Percentiles rank a stretch among this genome's conserved stretches.
Evolutionary conservation across 2,797 vertebrate genomes (phyloP).

Genomic region (Linurgus olivaceus): DNA sequence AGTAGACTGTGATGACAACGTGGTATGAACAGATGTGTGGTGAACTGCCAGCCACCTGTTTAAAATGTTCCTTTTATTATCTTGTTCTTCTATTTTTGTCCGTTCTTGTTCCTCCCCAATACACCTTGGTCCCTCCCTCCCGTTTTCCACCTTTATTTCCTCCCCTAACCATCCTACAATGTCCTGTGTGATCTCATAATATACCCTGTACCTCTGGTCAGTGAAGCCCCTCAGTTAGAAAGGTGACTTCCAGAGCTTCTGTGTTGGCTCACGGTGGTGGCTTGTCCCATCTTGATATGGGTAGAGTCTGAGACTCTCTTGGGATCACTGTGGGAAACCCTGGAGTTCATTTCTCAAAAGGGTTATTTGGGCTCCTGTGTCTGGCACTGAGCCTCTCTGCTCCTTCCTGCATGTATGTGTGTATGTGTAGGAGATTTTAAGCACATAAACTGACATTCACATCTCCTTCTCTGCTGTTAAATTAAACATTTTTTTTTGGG

Average conservation of each 20-base stretch:
- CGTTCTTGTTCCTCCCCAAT: not conserved
- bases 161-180: not conserved
- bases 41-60: not conserved
- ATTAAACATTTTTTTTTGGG: not conserved
- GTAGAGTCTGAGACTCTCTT: not conserved
- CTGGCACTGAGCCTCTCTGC: not conserved
- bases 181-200: not conserved
- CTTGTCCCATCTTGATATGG: not conserved
- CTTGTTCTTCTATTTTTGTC: not conserved
- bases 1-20: not conserved
- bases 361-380: not conserved
- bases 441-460: not conserved
- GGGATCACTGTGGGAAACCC: not conserved
- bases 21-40: accelerated
- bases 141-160: not conserved
- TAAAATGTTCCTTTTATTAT: not conserved
- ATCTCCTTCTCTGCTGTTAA: not conserved
- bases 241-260: not conserved
- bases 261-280: accelerated
- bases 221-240: not conserved
- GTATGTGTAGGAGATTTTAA: not conserved
- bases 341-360: not conserved
- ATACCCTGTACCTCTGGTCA: not conserved
- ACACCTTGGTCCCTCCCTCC: accelerated
- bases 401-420: accelerated